Evolutionary conservation across 2,797 vertebrate species (phyloP), one percentile per base, ranked within the genome.

Genomic region (Valencia hispanica): DNA sequence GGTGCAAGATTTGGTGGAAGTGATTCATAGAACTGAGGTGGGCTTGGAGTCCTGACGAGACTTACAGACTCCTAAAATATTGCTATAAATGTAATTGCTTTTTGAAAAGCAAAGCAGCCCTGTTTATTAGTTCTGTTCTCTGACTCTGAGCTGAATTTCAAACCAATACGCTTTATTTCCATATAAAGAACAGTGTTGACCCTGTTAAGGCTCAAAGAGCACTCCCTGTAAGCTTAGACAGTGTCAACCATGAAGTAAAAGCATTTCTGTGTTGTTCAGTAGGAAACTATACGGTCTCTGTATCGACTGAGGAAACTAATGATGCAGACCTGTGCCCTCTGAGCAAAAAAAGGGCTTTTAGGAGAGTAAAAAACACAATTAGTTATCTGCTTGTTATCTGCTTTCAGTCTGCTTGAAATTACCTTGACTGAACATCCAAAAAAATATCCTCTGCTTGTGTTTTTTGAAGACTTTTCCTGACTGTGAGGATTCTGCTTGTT

Each of bases 31-130:
- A 71, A 48, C 57, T 65, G 47, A 17, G 84, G 41, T 72, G 68
- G 76, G 79, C 66, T 77, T 63, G 74, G 59, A 82, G 73, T 77
- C 68, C 83, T 88, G 78, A 85, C 76, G 86, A 80, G 86, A 87
- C 84, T 87, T 82, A 85, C 53, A 84, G 73, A 85, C 68, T 87
- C 80, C 71, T 79, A 73, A 90, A 88, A 84, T 79, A 79, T 83
- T 84, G 75, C 73, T 73, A 55, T 85, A 86, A 86, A 86, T 84
- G 51, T 72, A 73, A 84, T 78, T 74, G n/a, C 73, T 71, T 84
- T 87, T 79, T 86, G 34, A 87, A 86, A 87, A 77, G 53, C 63
- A 77, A 73, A 70, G 77, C 85, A 77, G 72, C 43, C 30, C 47
- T 43, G 4, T 91, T 87, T 85, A 85, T 80, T 74, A 43, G 73